A percentile compares a stretch with the other conserved stretches of the same genome.
These are phyloP conservation scores for Semotilus atromaculatus DNA, from an alignment of 2,797 vertebrate species.

Conservation along the genomic window DNA sequence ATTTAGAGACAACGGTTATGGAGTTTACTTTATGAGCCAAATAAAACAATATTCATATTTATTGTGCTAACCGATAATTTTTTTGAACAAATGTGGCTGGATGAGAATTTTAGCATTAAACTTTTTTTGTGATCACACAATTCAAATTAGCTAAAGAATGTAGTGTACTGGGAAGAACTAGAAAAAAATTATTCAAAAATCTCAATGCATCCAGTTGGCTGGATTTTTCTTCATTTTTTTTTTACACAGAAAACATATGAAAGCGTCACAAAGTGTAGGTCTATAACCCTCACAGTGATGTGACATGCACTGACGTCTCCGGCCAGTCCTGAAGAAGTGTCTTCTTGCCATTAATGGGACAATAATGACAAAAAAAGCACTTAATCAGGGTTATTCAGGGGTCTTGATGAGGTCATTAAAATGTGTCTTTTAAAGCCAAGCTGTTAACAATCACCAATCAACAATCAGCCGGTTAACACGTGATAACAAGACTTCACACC, in stretches of 20 bases:
- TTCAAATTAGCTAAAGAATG: background rate
- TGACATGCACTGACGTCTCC: constrained; percentile 20
- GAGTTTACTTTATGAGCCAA: background rate
- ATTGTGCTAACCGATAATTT: background rate
- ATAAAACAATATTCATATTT: background rate
- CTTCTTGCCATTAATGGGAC: constrained; percentile 55
- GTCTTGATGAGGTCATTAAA: constrained; percentile 58
- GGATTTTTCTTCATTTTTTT: constrained; percentile 66
- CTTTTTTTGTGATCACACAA: background rate
- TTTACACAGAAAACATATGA: constrained; percentile 63
- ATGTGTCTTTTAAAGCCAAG: constrained; percentile 60
- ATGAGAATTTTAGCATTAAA: background rate
- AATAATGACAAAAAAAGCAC: constrained; percentile 62
- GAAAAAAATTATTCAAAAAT: background rate
- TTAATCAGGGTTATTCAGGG: constrained; percentile 41
- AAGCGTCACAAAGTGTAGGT: background rate
- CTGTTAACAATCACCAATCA: constrained; percentile 51
- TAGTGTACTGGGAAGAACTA: background rate
- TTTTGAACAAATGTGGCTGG: background rate
- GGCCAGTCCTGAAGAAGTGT: constrained; percentile 21
- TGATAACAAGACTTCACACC: constrained; percentile 57
- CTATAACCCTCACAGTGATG: background rate
- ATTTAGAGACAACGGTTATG: background rate
- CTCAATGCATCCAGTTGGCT: background rate
- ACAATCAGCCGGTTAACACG: constrained; percentile 56